phyloP scores from a whole-genome alignment of 2,888 invertebrate genomes.

The Listrodromus nycthemerus region DNA sequence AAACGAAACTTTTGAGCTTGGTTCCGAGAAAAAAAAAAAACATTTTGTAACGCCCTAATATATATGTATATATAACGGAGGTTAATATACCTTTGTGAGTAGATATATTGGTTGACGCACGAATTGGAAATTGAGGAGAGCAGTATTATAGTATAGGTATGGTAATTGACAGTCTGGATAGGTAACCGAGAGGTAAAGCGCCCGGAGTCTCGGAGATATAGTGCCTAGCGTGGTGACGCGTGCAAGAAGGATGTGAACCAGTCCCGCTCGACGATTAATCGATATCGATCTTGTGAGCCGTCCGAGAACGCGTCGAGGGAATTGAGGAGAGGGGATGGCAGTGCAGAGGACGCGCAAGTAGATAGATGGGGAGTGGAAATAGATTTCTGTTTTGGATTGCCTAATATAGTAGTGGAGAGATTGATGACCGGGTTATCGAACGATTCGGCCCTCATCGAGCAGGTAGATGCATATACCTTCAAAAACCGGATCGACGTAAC shows the following conservation, averaged over 20 bases:
- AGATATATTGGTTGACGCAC: conserved; percentile 10
- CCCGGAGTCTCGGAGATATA: conserved; percentile 39
- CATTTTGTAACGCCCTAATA: too few relatives aligned
- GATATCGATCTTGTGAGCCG: conserved; percentile 50
- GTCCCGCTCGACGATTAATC: conserved; percentile 57
- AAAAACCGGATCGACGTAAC: too few relatives aligned
- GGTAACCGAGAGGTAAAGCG: conserved; percentile 50
- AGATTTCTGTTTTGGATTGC: conserved; percentile 39
- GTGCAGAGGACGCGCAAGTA: conserved; percentile 10
- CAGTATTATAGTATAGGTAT: conserved; percentile 51
- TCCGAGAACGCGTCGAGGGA: conserved; percentile 13
- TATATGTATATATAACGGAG: conserved; percentile 1
- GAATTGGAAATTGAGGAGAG: conserved; percentile 50
- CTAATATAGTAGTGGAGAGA: conserved; percentile 41
- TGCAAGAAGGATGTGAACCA: conserved; percentile 57
- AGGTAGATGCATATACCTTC: neutral
- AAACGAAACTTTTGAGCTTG: too few relatives aligned
- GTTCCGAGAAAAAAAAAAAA: too few relatives aligned
- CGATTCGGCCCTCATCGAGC: neutral
- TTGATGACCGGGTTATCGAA: neutral
- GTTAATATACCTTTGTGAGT: conserved; percentile 2
- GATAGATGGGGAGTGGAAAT: conserved; percentile 45
- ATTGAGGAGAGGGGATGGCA: neutral
- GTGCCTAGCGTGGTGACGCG: conserved; percentile 57
- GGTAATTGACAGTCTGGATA: conserved; percentile 65